Conservation (phyloP, 1,140 invertebrate genomes). For the Drosophila azteca region DNA sequence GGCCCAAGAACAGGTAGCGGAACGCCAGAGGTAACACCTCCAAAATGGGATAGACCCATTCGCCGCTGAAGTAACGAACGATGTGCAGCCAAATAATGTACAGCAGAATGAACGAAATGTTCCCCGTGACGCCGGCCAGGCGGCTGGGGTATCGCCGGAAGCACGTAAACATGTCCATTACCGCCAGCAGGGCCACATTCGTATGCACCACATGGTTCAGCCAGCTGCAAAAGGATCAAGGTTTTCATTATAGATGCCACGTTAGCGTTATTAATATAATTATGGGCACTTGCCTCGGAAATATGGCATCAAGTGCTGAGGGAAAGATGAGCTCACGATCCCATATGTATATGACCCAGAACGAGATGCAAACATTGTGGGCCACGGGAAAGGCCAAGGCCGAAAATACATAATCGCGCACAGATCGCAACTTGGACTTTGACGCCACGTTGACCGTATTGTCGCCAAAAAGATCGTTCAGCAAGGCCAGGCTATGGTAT, state of each 20-base stretch:
- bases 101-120: conserved; percentile 60
- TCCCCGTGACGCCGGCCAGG: conserved; percentile 57
- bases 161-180: conserved; percentile 76
- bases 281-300: conserved; percentile 57
- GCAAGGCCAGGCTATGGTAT: conserved; percentile 63
- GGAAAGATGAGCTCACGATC: conserved; percentile 79
- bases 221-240: conserved; percentile 53
- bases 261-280: not conserved
- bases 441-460: conserved; percentile 40
- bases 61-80: conserved; percentile 68
- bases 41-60: conserved; percentile 74
- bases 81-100: conserved; percentile 79
- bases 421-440: conserved; percentile 49
- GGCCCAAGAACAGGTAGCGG: conserved; percentile 61
- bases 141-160: conserved; percentile 70
- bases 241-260: conserved; percentile 6
- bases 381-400: conserved; percentile 76
- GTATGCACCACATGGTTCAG: conserved; percentile 79
- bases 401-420: conserved; percentile 67
- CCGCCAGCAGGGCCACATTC: conserved; percentile 66
- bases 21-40: conserved; percentile 61
- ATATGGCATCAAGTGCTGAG: conserved; percentile 62
- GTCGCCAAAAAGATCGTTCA: conserved; percentile 66
- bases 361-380: conserved; percentile 68
- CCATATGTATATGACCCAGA: conserved; percentile 72